A percentile compares a stretch with the other conserved stretches of the same genome.
Evolutionary conservation across 1,140 invertebrate species (phyloP).

Genomic region (Sitobion miscanthi): DNA sequence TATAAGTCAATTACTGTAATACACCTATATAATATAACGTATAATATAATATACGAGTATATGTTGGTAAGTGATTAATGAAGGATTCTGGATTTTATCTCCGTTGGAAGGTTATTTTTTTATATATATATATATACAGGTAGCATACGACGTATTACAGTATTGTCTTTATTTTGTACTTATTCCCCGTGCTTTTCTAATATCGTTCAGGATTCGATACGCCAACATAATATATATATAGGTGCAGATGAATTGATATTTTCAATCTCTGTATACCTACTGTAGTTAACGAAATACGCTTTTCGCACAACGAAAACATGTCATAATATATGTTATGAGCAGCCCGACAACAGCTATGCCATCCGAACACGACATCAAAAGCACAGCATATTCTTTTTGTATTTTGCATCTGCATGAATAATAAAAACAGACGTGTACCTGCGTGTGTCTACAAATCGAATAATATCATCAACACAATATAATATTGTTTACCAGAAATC

Average conservation of each 20-base stretch:
- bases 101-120: no score
- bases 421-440: background rate
- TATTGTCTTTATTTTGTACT: background rate
- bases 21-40: no score
- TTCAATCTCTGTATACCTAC: background rate
- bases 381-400: background rate
- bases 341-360: background rate
- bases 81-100: no score
- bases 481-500: background rate
- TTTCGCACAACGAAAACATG: background rate
- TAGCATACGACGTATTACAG: background rate
- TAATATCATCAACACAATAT: background rate
- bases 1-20: no score
- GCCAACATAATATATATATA: background rate
- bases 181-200: background rate
- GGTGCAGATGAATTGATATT: background rate
- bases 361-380: background rate
- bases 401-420: background rate
- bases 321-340: background rate
- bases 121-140: no score
- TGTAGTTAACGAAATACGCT: background rate
- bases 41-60: no score
- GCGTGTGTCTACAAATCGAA: background rate
- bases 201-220: background rate
- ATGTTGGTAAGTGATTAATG: no score